Percentiles rank a stretch among this genome's conserved stretches.
phyloP scores from a whole-genome alignment of 2,797 vertebrate genomes.

The Pantherophis alleghaniensis region DNA sequence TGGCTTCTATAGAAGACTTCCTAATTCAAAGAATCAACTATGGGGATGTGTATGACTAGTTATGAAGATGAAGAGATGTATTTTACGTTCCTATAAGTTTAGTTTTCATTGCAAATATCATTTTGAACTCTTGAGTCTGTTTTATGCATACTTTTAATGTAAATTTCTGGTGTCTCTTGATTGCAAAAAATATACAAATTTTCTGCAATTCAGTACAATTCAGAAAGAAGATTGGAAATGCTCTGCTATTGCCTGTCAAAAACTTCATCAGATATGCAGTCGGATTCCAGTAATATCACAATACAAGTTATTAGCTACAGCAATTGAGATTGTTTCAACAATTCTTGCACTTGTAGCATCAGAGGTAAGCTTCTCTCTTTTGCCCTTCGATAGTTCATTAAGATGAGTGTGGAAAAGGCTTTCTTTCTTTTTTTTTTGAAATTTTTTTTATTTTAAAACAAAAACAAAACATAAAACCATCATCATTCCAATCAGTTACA shows the following conservation, averaged over 20 bases:
- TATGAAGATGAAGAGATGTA: not conserved
- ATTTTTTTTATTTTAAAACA: too few species aligned
- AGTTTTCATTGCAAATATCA: not conserved
- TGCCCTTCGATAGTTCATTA: not conserved
- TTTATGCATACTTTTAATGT: fast-evolving
- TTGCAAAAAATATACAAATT: not conserved
- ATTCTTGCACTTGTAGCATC: conserved; percentile 8
- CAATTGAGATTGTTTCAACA: conserved; percentile 46
- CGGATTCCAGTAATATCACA: fast-evolving
- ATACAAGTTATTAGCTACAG: conserved; percentile 61
- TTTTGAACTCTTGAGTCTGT: not conserved
- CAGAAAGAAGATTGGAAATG: conserved; percentile 48
- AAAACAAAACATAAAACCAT: too few species aligned
- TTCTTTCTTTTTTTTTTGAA: not conserved
- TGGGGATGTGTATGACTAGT: not conserved
- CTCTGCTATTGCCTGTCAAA: conserved; percentile 66
- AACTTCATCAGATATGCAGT: conserved; percentile 75
- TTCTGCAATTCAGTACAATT: conserved; percentile 43
- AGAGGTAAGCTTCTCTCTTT: conserved; percentile 43
- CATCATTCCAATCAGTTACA: too few species aligned
- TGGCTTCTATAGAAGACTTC: not conserved
- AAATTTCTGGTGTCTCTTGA: not conserved
- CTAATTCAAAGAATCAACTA: not conserved
- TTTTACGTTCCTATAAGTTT: not conserved
- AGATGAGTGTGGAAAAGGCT: not conserved